These are phyloP conservation scores for Nasua narica DNA, from an alignment of 2,797 vertebrate genomes.

Conservation along the genomic window DNA sequence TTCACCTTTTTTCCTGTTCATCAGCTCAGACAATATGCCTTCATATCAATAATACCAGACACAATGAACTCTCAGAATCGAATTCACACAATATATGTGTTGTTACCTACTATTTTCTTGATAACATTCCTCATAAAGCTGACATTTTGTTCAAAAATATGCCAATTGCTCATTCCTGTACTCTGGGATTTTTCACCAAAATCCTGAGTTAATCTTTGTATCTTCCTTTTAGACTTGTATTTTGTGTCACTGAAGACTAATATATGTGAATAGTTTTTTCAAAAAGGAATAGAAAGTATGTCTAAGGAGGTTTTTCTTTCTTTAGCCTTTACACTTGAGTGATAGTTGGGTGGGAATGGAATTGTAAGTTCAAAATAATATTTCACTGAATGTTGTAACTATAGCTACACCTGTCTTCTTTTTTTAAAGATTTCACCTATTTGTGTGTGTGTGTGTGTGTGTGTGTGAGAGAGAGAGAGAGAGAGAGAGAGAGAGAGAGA, in stretches of 20 bases:
- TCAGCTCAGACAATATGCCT: background rate
- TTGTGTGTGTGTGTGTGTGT: too few relatives aligned
- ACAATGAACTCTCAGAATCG: background rate
- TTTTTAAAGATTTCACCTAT: too few relatives aligned
- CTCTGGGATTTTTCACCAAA: background rate
- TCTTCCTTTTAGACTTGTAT: background rate
- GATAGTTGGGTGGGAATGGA: background rate
- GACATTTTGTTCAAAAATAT: background rate
- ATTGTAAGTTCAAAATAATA: background rate
- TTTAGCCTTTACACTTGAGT: background rate
- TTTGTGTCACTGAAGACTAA: background rate
- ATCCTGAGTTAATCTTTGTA: background rate
- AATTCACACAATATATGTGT: background rate
- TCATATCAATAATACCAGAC: background rate
- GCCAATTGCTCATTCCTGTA: background rate
- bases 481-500: too few relatives aligned
- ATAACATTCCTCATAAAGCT: constrained; percentile 3
- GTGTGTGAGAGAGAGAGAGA: too few relatives aligned
- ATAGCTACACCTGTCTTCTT: background rate
- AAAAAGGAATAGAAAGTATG: background rate
- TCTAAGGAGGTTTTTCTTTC: background rate
- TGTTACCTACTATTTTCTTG: background rate
- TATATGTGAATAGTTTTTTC: background rate
- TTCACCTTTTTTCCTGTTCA: background rate
- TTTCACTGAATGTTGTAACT: background rate